A percentile compares a stretch with the other conserved stretches of the same genome.
Evolutionary conservation across 64 coral and sea anemone species (phyloP).

Genomic region (Pocillopora damicornis): DNA sequence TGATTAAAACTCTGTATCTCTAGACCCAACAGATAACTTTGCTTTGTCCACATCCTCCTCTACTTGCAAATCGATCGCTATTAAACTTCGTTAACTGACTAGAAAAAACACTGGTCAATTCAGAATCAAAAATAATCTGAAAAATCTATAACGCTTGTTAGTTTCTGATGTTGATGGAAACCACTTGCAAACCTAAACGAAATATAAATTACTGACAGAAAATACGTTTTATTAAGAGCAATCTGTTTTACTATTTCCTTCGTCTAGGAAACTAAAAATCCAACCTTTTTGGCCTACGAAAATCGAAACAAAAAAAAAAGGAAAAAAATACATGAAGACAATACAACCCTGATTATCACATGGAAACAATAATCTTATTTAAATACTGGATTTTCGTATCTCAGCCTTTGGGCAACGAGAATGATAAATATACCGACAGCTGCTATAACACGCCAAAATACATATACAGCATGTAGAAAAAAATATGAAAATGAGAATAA

Average conservation of each 20-base stretch:
- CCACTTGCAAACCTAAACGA: background rate
- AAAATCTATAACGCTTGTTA: background rate
- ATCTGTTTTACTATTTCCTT: too few species aligned
- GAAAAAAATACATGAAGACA: too few species aligned
- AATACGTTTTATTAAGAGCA: too few species aligned
- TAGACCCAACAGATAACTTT: background rate
- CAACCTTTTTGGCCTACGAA: too few species aligned
- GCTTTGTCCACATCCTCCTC: background rate
- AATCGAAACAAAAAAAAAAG: too few species aligned
- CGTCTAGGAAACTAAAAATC: too few species aligned
- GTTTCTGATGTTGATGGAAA: background rate
- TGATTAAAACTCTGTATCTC: constrained; percentile 2
- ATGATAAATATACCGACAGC: background rate
- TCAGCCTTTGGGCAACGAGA: background rate
- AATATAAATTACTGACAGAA: background rate
- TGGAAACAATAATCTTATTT: too few species aligned
- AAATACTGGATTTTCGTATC: background rate
- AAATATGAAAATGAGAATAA: background rate
- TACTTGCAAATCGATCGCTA: background rate
- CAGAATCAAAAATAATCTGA: background rate
- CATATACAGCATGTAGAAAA: background rate
- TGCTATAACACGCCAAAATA: background rate
- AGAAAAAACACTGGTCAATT: background rate
- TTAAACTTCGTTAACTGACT: background rate
- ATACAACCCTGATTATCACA: too few species aligned